Evolutionary conservation across 2,888 invertebrate genomes (phyloP).

Genomic region (Agriotes lineatus): DNA sequence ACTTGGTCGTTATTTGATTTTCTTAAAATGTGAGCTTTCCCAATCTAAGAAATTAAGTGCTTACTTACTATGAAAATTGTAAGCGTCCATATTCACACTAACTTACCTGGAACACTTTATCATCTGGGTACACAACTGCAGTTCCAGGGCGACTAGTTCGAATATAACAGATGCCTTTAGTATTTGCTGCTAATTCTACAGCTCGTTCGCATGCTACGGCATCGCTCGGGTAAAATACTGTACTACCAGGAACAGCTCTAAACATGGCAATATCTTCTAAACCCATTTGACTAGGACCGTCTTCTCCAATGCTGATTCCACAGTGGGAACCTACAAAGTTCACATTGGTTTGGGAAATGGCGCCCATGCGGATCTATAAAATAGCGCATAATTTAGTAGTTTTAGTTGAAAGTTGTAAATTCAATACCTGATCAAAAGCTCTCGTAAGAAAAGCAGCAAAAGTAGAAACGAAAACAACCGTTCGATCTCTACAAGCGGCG

Average conservation of each 20-base stretch:
- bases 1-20: constrained; percentile 83
- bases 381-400: not conserved
- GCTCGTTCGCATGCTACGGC: constrained; percentile 96
- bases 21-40: constrained; percentile 83
- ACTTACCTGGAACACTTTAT: constrained; percentile 80
- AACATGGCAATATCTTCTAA: constrained; percentile 98
- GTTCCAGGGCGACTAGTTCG: constrained; percentile 95
- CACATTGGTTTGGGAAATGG: constrained; percentile 97
- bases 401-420: not conserved
- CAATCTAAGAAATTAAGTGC: constrained; percentile 70
- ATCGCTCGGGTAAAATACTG: constrained; percentile 87
- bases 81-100: not conserved
- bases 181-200: constrained; percentile 95
- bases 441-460: constrained; percentile 98
- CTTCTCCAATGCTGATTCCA: constrained; percentile 98
- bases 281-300: constrained; percentile 99
- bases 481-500: constrained; percentile 91
- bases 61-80: not conserved
- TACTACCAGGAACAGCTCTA: constrained; percentile 87
- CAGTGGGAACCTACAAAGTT: constrained; percentile 98
- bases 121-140: constrained; percentile 85
- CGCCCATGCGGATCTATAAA: constrained; percentile 94
- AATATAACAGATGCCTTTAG: constrained; percentile 94
- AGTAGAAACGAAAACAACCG: constrained; percentile 94
- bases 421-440: constrained; percentile 91